A percentile compares a stretch with the other conserved stretches of the same genome.
phyloP scores from a whole-genome alignment of 2,797 vertebrate species.

The Lates japonicus region DNA sequence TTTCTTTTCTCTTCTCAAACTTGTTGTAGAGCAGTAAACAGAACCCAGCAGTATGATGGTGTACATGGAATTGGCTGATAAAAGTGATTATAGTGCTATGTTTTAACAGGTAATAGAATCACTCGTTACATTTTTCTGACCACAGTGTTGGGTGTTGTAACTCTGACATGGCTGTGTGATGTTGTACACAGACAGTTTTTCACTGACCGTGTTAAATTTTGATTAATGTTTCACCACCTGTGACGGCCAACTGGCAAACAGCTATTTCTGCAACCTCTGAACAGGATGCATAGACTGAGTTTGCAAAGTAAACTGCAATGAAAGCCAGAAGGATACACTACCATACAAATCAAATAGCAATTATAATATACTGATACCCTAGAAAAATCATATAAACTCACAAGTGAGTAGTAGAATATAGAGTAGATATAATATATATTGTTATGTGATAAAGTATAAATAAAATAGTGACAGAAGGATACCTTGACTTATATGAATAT shows the following conservation, averaged over 20 bases:
- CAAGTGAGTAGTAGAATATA: neutral
- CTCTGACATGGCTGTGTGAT: neutral
- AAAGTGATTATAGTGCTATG: neutral
- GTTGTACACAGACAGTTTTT: slow-evolving; percentile 6
- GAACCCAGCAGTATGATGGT: neutral
- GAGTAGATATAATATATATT: neutral
- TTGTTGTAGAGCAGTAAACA: slow-evolving; percentile 15
- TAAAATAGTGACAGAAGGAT: neutral
- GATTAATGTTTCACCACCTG: slow-evolving; percentile 2
- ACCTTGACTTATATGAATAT: too few relatives aligned
- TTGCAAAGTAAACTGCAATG: slow-evolving; percentile 1
- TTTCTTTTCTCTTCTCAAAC: slow-evolving; percentile 22
- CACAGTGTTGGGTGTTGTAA: neutral
- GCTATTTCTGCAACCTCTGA: neutral
- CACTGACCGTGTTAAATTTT: neutral
- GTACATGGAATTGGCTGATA: neutral
- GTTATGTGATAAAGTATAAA: neutral
- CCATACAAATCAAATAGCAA: neutral
- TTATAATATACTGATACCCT: neutral
- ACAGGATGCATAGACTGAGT: slow-evolving; percentile 6
- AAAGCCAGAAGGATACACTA: slow-evolving; percentile 7
- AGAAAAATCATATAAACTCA: neutral
- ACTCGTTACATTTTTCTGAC: neutral
- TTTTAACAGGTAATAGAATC: neutral
- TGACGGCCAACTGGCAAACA: slow-evolving; percentile 3